Evolutionary conservation across 2,888 invertebrate genomes (phyloP).

Genomic region (Calephelis perditalis): DNA sequence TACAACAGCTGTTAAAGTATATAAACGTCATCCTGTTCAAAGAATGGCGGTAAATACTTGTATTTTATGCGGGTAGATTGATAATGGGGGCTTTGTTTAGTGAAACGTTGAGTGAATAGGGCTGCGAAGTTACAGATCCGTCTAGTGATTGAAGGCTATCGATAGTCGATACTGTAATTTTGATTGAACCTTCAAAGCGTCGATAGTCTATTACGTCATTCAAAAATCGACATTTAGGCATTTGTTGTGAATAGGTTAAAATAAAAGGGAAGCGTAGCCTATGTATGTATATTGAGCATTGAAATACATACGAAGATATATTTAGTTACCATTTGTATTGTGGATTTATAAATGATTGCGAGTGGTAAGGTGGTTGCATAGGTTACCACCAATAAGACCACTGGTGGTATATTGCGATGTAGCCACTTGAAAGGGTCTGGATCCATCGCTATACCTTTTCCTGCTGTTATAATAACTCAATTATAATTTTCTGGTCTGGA

Average conservation of each 20-base stretch:
- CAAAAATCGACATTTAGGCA: constrained; percentile 1
- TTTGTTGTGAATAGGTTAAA: constrained; percentile 7
- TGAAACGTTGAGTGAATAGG: constrained; percentile 37
- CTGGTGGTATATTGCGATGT: too few species aligned
- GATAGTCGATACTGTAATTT: neutral
- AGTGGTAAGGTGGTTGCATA: too few species aligned
- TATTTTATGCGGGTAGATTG: constrained; percentile 47
- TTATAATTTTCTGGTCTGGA: too few species aligned
- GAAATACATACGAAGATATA: too few species aligned
- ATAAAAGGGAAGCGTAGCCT: too few species aligned
- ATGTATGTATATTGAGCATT: too few species aligned
- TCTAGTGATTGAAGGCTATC: constrained; percentile 36
- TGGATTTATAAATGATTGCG: too few species aligned
- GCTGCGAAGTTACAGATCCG: constrained; percentile 38
- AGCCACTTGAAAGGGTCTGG: too few species aligned
- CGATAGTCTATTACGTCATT: neutral
- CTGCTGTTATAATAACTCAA: too few species aligned
- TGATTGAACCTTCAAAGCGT: neutral
- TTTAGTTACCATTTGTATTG: too few species aligned
- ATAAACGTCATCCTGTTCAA: constrained; percentile 23
- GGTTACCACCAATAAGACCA: too few species aligned
- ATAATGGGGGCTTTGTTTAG: constrained; percentile 44
- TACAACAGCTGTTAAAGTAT: constrained; percentile 12
- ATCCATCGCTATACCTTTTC: too few species aligned
- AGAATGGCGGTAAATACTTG: constrained; percentile 37